A percentile compares a stretch with the other conserved stretches of the same genome.
Conservation (phyloP, 2,113 vertebrate species). For the Shinisaurus crocodilurus region DNA sequence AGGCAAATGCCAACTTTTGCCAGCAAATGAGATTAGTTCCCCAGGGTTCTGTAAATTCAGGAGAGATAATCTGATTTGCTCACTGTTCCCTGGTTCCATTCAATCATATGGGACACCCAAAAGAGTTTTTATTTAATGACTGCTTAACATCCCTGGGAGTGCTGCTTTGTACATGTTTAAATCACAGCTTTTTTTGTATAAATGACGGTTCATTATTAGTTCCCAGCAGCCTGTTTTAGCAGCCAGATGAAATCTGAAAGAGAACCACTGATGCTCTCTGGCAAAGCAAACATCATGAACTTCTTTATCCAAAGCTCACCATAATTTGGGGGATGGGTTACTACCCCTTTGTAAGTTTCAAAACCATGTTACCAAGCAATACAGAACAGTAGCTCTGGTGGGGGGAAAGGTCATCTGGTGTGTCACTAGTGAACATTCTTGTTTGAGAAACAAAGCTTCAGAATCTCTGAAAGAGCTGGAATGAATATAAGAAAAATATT, state of each 20-base stretch:
- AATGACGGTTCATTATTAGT: neutral
- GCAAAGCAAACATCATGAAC: neutral
- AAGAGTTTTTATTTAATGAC: neutral
- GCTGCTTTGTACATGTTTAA: neutral
- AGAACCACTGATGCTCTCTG: constrained; percentile 33
- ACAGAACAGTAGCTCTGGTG: too few species aligned
- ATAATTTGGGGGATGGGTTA: too few species aligned
- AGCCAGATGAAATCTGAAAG: accelerated
- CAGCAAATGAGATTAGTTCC: neutral
- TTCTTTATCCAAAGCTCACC: too few species aligned
- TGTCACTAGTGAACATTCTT: too few species aligned
- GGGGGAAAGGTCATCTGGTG: too few species aligned
- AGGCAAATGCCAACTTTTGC: neutral
- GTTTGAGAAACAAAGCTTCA: too few species aligned
- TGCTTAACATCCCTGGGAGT: neutral
- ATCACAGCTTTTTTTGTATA: neutral
- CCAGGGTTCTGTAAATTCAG: neutral
- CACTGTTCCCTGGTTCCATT: neutral
- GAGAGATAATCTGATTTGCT: neutral
- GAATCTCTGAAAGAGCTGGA: too few species aligned
- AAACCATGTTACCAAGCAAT: too few species aligned
- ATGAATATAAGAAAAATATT: too few species aligned
- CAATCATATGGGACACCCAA: neutral
- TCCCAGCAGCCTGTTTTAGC: neutral
- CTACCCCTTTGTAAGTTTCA: too few species aligned